phyloP scores from a whole-genome alignment of 2,888 invertebrate genomes.

The Tachina lurida region DNA sequence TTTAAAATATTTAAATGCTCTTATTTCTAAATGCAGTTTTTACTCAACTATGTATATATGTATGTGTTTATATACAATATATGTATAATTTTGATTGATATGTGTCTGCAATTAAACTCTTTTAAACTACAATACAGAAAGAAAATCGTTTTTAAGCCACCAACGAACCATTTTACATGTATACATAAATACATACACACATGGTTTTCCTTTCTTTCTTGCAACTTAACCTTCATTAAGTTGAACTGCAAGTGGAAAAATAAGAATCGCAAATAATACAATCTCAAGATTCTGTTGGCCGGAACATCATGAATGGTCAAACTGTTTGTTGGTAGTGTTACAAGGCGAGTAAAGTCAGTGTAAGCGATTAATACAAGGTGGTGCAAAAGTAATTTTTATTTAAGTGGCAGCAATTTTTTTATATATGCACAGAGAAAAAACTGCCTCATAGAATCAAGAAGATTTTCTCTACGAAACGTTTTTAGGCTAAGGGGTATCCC shows the following conservation, averaged over 20 bases:
- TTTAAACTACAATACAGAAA: slow-evolving; percentile 46
- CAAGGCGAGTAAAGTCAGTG: slow-evolving; percentile 41
- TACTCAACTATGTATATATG: neutral
- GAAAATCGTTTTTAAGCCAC: slow-evolving; percentile 62
- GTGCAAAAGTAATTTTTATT: no score
- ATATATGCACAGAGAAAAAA: no score
- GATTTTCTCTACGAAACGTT: no score
- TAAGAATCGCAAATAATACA: slow-evolving; percentile 31
- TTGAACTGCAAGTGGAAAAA: slow-evolving; percentile 37
- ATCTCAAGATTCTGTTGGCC: slow-evolving; percentile 20
- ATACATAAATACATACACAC: neutral
- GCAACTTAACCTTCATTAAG: slow-evolving; percentile 22
- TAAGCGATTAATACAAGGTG: neutral
- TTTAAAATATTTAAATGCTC: neutral
- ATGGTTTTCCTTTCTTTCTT: slow-evolving; percentile 15
- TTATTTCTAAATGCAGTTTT: slow-evolving; percentile 52
- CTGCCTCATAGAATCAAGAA: no score
- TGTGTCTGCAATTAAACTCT: slow-evolving; percentile 71
- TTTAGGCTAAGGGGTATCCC: no score
- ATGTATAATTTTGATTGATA: slow-evolving; percentile 69
- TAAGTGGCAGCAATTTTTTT: no score
- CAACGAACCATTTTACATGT: slow-evolving; percentile 61
- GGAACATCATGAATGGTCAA: slow-evolving; percentile 47
- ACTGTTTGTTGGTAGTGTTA: slow-evolving; percentile 32
- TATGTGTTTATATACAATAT: slow-evolving; percentile 2